These are phyloP conservation scores for Addax nasomaculatus DNA, from an alignment of 2,113 vertebrate species.

Conservation along the genomic window DNA sequence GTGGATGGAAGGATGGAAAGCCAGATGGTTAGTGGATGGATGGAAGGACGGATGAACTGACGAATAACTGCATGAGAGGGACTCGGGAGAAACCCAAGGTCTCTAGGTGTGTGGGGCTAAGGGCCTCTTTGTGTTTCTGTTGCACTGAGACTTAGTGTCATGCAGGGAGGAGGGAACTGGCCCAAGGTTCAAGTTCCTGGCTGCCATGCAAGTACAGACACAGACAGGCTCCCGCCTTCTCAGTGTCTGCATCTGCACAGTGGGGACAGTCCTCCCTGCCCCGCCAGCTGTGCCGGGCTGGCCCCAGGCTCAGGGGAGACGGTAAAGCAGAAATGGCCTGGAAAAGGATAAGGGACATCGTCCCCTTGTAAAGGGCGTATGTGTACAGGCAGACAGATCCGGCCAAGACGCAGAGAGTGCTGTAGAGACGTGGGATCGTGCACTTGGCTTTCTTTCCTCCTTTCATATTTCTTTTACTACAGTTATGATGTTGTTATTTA, in stretches of 20 bases:
- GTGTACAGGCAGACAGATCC: not conserved
- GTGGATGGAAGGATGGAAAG: too few relatives aligned
- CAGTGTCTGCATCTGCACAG: not conserved
- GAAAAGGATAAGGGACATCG: not conserved
- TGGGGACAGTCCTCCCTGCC: not conserved
- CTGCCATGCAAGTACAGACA: not conserved
- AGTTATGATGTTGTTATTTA: not conserved
- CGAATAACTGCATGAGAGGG: fast-evolving
- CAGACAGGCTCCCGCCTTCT: not conserved
- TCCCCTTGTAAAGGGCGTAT: fast-evolving
- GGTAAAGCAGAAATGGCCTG: not conserved
- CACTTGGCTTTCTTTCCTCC: not conserved
- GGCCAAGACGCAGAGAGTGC: not conserved
- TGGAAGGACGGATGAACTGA: not conserved
- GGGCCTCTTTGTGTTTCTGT: not conserved
- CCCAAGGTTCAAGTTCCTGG: not conserved
- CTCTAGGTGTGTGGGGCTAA: not conserved
- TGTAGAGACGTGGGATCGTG: fast-evolving
- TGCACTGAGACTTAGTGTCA: not conserved
- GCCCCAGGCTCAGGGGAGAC: not conserved
- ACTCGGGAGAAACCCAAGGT: not conserved
- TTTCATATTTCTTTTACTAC: not conserved
- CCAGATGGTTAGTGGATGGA: not conserved
- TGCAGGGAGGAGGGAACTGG: not conserved
- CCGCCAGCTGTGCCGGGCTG: not conserved